Evolutionary conservation across 2,888 invertebrate species (phyloP), one percentile per base, ranked within the genome.

Genomic region (Xanthorhoe designata): DNA sequence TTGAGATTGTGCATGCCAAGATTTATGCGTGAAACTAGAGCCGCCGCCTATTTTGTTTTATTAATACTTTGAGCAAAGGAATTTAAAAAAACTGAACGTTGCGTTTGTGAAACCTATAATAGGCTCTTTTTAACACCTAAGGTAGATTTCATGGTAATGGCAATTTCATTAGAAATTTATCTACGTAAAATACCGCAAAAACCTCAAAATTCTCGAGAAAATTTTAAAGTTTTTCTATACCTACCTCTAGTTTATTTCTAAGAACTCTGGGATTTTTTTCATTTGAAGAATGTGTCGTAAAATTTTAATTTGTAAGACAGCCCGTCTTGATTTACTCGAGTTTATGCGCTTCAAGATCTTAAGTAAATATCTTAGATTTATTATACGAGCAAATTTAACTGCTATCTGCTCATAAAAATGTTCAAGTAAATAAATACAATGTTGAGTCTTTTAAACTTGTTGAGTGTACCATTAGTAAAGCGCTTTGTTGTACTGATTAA

Each of bases 371-470:
- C 15, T 13, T 7, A 49, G 58, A 50, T 58, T 58, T 58, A 58
- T 58, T 35, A n/a, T 7, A 57, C 47, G 32, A 57, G 2, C 57
- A 17, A 57, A 32, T 57, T 57, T 15, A n/a, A 13, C 38, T 42
- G 38, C 29, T 57, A 17, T 17, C 57, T 57, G 32, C 32, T 47
- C 55, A 18, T 55, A 55, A 55, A n/a, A 55, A 55, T 55, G 13
- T 9, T 8, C 9, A 32, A 45, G 47, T 32, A 13, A 55, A 58
- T 49, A 47, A 56, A 57, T 19, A 57, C 49, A 56, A 63, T n/a
- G n/a, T n/a, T n/a, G n/a, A 57, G 32, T 55, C 13, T 42, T 42
- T 38, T 38, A 38, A 42, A 42, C 38, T 13, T 42, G 38, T 32
- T 32, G 32, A 32, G 8, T 24, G 9, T 35, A 5, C 38, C 38